phyloP scores from a whole-genome alignment of 2,113 vertebrate species.

The Odocoileus virginianus region DNA sequence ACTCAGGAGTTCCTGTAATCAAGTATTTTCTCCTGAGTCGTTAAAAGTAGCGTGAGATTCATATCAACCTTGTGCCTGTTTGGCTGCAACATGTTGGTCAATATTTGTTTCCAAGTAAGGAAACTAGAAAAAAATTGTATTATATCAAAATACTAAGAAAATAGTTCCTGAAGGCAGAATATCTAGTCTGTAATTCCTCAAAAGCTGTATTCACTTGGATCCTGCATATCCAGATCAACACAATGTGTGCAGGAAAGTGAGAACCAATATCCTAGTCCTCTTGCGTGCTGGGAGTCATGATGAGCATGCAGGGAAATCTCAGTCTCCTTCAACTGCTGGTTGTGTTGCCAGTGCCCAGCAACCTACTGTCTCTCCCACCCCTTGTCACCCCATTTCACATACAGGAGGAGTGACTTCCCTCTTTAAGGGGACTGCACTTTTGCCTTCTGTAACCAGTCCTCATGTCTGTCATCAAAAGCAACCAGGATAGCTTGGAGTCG shows the following conservation, averaged over 20 bases:
- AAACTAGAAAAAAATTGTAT: conserved; percentile 81
- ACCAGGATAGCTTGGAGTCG: background rate
- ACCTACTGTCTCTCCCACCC: background rate
- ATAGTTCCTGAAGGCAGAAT: background rate
- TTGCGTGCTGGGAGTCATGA: no score
- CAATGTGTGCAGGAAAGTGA: background rate
- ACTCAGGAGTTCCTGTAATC: conserved; percentile 55
- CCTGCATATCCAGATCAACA: background rate
- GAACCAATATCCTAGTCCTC: background rate
- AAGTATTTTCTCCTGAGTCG: background rate
- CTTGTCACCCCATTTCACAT: background rate
- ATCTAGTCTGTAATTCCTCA: background rate
- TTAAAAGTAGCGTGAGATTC: background rate
- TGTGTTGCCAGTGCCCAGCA: no score
- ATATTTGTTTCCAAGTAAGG: conserved; percentile 79
- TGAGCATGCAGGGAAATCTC: no score
- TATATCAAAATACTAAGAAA: background rate
- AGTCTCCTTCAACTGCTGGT: background rate
- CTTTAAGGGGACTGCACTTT: background rate
- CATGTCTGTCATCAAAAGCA: conserved; percentile 43
- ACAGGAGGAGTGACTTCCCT: background rate
- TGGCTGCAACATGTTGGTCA: background rate
- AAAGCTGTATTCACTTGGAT: background rate
- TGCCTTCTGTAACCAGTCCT: background rate
- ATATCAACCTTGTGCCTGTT: background rate